Conservation (phyloP, 2,113 vertebrate genomes). For the Ceuthmochares aereus region DNA sequence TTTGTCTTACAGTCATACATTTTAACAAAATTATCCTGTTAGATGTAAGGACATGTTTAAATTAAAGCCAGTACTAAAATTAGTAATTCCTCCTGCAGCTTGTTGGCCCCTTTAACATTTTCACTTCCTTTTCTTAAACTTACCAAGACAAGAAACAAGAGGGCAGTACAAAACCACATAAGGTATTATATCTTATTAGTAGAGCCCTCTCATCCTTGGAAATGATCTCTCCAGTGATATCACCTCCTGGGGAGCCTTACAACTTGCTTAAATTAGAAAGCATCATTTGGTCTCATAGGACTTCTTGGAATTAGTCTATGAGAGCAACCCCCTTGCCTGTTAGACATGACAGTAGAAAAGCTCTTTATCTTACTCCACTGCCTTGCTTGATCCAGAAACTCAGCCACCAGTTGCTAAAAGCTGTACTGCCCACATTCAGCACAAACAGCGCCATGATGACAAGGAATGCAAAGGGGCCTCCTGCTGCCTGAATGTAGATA, state of each 20-base stretch:
- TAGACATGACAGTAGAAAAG: not conserved
- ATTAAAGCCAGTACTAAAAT: not conserved
- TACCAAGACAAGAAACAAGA: not conserved
- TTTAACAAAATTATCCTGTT: not conserved
- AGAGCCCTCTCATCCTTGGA: not conserved
- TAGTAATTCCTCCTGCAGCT: not conserved
- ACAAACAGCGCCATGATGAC: conserved; percentile 88
- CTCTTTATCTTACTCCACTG: conserved; percentile 85
- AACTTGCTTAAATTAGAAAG: conserved; percentile 15
- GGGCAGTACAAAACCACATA: not conserved
- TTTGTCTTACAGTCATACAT: not conserved
- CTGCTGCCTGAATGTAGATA: conserved; percentile 87
- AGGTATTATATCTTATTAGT: not conserved
- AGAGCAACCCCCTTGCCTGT: not conserved
- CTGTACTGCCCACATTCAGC: conserved; percentile 90
- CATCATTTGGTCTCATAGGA: not conserved
- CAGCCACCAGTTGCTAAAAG: conserved; percentile 96
- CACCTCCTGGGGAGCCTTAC: not conserved
- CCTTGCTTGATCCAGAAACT: conserved; percentile 97
- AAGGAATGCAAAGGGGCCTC: conserved; percentile 86
- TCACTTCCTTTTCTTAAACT: not conserved
- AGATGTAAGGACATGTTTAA: not conserved
- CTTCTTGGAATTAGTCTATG: not conserved
- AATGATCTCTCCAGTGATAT: not conserved
- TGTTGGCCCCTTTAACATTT: not conserved